These are phyloP conservation scores for Noctua janthina DNA, from an alignment of 2,888 invertebrate genomes.

Conservation along the genomic window DNA sequence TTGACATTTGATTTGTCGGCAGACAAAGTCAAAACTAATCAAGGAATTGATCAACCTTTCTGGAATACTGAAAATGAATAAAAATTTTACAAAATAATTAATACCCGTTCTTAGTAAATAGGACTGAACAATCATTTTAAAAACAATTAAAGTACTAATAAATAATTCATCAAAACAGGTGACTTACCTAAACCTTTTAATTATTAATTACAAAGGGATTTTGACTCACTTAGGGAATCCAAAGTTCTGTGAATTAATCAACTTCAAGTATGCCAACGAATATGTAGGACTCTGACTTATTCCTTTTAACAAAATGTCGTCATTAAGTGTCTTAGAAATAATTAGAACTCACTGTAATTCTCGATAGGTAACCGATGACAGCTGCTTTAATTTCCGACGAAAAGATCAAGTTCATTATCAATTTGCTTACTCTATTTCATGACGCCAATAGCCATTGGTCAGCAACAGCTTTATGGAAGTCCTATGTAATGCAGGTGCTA, in stretches of 20 bases:
- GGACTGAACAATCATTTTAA: not conserved
- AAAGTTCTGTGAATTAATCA: not conserved
- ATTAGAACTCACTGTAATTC: not conserved
- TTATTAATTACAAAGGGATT: conserved; percentile 10
- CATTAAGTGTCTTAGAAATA: not conserved
- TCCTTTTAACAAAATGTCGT: not conserved
- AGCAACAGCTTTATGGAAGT: not conserved
- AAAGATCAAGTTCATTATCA: not conserved
- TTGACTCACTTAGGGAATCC: conserved; percentile 7
- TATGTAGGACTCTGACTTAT: too few species aligned
- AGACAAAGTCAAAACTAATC: too few species aligned
- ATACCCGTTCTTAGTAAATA: not conserved
- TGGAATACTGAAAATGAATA: not conserved
- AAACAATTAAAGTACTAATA: not conserved
- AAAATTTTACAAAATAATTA: not conserved
- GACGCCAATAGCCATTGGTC: not conserved
- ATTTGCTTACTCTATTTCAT: not conserved
- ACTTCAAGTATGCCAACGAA: not conserved
- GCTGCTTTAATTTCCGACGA: not conserved
- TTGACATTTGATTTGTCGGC: too few species aligned
- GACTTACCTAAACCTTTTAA: not conserved
- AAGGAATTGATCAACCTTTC: not conserved
- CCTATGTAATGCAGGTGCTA: not conserved
- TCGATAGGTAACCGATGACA: not conserved
- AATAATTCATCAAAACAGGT: not conserved